Evolutionary conservation across 2,888 invertebrate genomes (phyloP).

Genomic region (Molorchus minor): DNA sequence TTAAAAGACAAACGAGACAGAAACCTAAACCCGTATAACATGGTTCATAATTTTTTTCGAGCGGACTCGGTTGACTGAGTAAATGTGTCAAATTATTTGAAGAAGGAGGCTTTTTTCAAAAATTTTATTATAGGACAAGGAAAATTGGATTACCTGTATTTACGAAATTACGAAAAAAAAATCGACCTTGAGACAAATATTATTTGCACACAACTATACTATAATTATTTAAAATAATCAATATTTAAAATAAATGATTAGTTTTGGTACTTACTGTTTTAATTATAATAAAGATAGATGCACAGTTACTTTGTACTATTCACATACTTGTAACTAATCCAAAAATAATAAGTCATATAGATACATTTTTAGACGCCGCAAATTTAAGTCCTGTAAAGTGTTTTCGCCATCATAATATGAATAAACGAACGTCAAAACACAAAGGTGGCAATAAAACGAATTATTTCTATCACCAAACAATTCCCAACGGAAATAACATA

Average conservation of each 20-base stretch:
- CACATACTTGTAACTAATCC: no score
- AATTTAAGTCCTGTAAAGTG: no score
- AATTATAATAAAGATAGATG: no score
- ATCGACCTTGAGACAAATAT: not conserved
- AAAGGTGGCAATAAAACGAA: no score
- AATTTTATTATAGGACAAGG: not conserved
- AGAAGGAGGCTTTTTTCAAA: not conserved
- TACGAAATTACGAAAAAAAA: not conserved
- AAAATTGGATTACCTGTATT: not conserved
- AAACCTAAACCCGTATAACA: not conserved
- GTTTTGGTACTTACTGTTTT: no score
- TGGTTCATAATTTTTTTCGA: not conserved
- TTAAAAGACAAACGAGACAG: not conserved
- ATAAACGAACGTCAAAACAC: no score
- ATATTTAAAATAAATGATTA: no score
- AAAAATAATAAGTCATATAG: no score
- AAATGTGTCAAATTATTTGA: conserved; percentile 2
- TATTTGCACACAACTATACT: not conserved
- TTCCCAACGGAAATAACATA: not conserved
- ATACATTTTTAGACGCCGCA: no score
- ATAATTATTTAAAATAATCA: not conserved
- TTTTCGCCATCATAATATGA: no score
- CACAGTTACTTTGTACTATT: no score
- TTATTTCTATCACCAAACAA: no score
- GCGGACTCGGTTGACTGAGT: not conserved